phyloP scores from a whole-genome alignment of 1,140 invertebrate genomes.

The Hylaeus anthracinus region DNA sequence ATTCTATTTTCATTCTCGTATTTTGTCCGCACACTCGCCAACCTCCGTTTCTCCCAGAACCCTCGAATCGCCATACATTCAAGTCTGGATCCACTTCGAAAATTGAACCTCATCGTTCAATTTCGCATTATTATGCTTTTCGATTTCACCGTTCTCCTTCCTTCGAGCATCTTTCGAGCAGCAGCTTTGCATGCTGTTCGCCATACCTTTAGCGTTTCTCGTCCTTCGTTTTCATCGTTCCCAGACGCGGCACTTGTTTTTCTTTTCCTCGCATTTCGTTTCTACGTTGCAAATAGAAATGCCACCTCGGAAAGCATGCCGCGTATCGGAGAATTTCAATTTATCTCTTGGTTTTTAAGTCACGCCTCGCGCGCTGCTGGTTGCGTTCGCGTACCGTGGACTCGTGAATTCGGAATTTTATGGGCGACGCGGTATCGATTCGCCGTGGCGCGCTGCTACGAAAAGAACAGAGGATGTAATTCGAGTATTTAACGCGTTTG shows the following conservation, averaged over 20 bases:
- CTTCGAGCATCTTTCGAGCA: conserved; percentile 18
- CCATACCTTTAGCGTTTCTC: conserved; percentile 5
- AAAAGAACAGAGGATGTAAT: too few relatives aligned
- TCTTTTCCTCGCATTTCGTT: conserved; percentile 4
- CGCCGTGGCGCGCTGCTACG: neutral
- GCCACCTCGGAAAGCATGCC: neutral
- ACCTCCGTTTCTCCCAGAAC: neutral
- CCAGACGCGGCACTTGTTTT: neutral
- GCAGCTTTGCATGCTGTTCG: conserved; percentile 3
- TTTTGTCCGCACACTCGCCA: neutral
- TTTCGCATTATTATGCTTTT: conserved; percentile 47
- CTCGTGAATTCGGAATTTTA: neutral
- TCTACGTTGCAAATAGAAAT: conserved; percentile 19
- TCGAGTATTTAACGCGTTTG: too few relatives aligned
- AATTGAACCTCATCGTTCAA: conserved; percentile 56
- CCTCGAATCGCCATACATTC: neutral
- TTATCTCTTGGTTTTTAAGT: conserved; percentile 45
- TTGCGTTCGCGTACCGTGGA: neutral
- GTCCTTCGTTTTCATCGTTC: conserved; percentile 19
- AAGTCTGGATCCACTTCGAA: conserved; percentile 51
- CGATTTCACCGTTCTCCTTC: conserved; percentile 40
- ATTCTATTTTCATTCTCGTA: neutral
- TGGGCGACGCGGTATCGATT: neutral
- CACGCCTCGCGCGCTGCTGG: neutral
- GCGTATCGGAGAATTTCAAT: conserved; percentile 31